Evolutionary conservation across 2,797 vertebrate genomes (phyloP).

Genomic region (Gadopsis bispinosus): DNA sequence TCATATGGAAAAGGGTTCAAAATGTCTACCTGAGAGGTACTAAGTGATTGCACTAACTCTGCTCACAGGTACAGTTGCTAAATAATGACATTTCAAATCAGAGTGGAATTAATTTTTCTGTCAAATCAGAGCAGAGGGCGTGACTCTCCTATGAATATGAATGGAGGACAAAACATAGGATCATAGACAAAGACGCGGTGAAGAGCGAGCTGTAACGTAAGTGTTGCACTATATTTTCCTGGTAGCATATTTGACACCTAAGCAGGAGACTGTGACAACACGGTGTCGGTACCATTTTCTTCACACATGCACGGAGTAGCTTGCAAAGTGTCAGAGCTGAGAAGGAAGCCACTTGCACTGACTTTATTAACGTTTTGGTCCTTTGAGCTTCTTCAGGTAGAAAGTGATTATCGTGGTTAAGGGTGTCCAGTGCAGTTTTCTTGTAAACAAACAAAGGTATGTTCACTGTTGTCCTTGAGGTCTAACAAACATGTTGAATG

Average conservation of each 20-base stretch:
- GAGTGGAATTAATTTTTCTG: neutral
- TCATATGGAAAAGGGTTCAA: conserved; percentile 3
- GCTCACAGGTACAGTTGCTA: neutral
- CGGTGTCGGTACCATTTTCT: neutral
- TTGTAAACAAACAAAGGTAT: neutral
- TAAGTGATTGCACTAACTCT: neutral
- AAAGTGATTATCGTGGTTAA: neutral
- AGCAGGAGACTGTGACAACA: conserved; percentile 15
- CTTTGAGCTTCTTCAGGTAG: neutral
- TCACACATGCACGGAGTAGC: neutral
- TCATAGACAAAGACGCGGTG: neutral
- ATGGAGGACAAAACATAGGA: neutral
- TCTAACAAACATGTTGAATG: too few relatives aligned
- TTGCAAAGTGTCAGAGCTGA: conserved; percentile 1
- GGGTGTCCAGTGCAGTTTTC: neutral
- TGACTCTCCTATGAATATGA: neutral
- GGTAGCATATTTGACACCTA: conserved; percentile 16
- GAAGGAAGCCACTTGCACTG: neutral
- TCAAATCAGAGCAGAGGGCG: neutral
- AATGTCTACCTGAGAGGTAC: neutral
- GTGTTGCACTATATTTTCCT: conserved; percentile 14
- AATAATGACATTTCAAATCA: conserved; percentile 6
- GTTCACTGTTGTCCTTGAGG: neutral
- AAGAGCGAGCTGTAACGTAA: neutral
- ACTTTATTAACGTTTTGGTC: neutral